A percentile compares a stretch with the other conserved stretches of the same genome.
These are phyloP conservation scores for Neuroscelio doddi DNA, from an alignment of 2,888 invertebrate genomes.

Conservation along the genomic window DNA sequence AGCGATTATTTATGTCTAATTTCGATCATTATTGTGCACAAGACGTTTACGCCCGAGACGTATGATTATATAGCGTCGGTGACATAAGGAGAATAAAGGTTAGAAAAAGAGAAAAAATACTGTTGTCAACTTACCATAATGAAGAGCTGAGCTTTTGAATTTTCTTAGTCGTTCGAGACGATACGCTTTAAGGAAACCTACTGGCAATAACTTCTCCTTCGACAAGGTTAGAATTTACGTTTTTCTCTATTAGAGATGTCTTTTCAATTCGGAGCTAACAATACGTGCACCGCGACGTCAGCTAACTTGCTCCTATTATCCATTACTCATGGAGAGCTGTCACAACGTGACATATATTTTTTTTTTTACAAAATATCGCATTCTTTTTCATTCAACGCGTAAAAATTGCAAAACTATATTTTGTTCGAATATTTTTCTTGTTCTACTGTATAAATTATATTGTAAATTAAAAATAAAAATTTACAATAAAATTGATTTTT, in stretches of 20 bases:
- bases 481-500: too few species aligned
- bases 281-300: not conserved
- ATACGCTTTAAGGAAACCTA: not conserved
- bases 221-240: slow-evolving; percentile 5
- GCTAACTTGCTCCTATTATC: too few species aligned
- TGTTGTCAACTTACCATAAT: slow-evolving; percentile 8
- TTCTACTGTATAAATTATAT: too few species aligned
- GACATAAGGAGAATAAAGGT: not conserved
- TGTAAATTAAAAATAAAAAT: too few species aligned
- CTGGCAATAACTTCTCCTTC: slow-evolving; percentile 1
- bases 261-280: not conserved
- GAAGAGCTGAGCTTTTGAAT: not conserved
- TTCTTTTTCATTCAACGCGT: too few species aligned
- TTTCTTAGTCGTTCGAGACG: not conserved
- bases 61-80: not conserved
- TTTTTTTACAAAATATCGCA: not conserved
- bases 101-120: slow-evolving; percentile 25
- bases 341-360: not conserved
- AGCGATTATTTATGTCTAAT: not conserved
- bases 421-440: too few species aligned
- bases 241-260: not conserved
- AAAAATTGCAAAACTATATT: too few species aligned
- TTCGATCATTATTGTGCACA: not conserved
- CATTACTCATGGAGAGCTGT: not conserved
- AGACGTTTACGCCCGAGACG: not conserved